Evolutionary conservation across 1,140 invertebrate species (phyloP).

Genomic region (Drosophila varians): DNA sequence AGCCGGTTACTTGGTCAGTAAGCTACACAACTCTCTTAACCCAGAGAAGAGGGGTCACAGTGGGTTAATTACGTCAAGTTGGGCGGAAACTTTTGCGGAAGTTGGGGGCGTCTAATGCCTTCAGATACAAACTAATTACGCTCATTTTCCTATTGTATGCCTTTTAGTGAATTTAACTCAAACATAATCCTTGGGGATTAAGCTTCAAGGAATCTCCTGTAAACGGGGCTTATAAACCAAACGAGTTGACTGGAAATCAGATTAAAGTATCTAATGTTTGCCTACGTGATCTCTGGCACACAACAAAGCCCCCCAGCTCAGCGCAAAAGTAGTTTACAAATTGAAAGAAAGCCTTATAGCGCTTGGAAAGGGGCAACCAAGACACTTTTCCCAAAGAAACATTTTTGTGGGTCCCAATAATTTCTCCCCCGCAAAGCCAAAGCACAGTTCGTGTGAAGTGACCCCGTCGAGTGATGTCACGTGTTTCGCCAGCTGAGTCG

Average conservation of each 20-base stretch:
- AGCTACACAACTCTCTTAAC: constrained; percentile 33
- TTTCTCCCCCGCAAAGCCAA: not conserved
- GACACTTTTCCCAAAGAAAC: no score
- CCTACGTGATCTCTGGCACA: constrained; percentile 46
- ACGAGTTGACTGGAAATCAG: no score
- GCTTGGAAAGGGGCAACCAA: not conserved
- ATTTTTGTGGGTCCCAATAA: not conserved
- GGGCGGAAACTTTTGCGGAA: constrained; percentile 21
- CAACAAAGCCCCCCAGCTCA: not conserved
- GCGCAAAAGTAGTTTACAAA: not conserved
- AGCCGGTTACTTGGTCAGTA: constrained; percentile 43
- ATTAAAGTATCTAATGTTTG: not conserved
- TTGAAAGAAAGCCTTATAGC: constrained; percentile 27
- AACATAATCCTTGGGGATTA: no score
- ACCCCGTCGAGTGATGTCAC: constrained; percentile 8
- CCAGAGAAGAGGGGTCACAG: constrained; percentile 13
- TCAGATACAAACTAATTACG: not conserved
- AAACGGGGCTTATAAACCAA: not conserved
- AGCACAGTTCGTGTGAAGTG: constrained; percentile 2
- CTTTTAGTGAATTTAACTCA: no score
- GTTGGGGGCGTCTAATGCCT: constrained; percentile 1
- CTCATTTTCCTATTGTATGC: no score
- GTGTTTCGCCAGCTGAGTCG: constrained; percentile 20
- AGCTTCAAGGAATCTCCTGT: not conserved
- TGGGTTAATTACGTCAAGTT: constrained; percentile 34